A percentile compares a stretch with the other conserved stretches of the same genome.
These are phyloP conservation scores for Hirtodrosophila cameraria DNA, from an alignment of 2,888 invertebrate species.

Conservation along the genomic window DNA sequence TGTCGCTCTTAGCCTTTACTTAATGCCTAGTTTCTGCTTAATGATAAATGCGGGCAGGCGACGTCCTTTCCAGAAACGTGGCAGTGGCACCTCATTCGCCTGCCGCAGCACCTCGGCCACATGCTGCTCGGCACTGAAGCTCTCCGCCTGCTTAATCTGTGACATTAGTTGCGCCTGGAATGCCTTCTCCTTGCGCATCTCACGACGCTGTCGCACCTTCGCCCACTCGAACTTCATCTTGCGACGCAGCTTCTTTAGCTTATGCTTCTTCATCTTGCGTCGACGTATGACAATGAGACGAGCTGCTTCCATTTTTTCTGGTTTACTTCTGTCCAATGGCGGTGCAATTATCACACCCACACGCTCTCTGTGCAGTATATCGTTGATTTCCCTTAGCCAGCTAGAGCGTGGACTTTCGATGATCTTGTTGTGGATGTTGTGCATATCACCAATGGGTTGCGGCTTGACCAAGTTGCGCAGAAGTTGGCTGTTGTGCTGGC, in stretches of 20 bases:
- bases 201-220: slow-evolving; percentile 89
- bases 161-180: slow-evolving; percentile 90
- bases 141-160: slow-evolving; percentile 89
- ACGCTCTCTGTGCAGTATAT: slow-evolving; percentile 68
- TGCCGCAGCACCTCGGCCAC: slow-evolving; percentile 87
- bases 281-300: slow-evolving; percentile 91
- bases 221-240: slow-evolving; percentile 91
- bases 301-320: slow-evolving; percentile 88
- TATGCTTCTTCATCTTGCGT: slow-evolving; percentile 94
- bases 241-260: slow-evolving; percentile 91
- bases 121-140: slow-evolving; percentile 90
- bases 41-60: slow-evolving; percentile 88
- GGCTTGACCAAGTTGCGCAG: slow-evolving; percentile 21
- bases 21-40: slow-evolving; percentile 87
- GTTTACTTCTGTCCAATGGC: slow-evolving; percentile 64
- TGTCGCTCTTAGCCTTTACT: slow-evolving; percentile 75
- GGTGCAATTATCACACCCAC: slow-evolving; percentile 66
- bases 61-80: slow-evolving; percentile 86
- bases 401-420: slow-evolving; percentile 75
- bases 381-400: slow-evolving; percentile 79
- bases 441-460: slow-evolving; percentile 75
- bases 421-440: slow-evolving; percentile 48
- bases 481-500: slow-evolving; percentile 9
- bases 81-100: slow-evolving; percentile 87
- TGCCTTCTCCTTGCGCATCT: slow-evolving; percentile 90